Evolutionary conservation across 2,113 vertebrate species (phyloP), one percentile per base, ranked within the genome.

Genomic region (Mugil cephalus): DNA sequence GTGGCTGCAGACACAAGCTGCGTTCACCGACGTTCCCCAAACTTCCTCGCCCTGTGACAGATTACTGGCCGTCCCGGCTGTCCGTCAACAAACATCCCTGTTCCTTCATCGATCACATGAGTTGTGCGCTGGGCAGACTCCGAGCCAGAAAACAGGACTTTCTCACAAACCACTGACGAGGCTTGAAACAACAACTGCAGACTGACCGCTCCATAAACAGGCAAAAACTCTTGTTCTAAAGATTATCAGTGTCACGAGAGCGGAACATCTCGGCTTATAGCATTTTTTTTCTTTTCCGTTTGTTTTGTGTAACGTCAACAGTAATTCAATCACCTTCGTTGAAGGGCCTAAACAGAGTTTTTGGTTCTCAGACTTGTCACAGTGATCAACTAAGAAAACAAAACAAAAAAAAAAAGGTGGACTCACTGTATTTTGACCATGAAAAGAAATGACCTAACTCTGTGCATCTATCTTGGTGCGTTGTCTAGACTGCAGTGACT

Each of bases 81-180:
- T 86, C 88, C 42, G 24, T 90, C 87, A 90, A 68, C 85, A 84
- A 69, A 55, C 36, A 53, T 9, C 48, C 18, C 14, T 18, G 69
- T 79, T 80, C 84, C 79, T 65, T 78, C 34, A 61, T 60, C 30
- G 3, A 82, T 93, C 92, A 92, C 90, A 89, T 90, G 90, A 90
- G 72, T 30, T 24, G 30, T 11, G 8, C 67, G 19, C 58, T 21
- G 15, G 45, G 72, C 30, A 52, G 56, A 50, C 24, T 46, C 59
- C 47, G 18, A 70, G 19, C 8, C 0, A 59, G 36, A 58, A 67
- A 69, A 81, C 67, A 82, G 13, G 18, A 53, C 60, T 38, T 60
- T 79, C 53, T 59, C 67, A 75, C 69, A 86, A 69, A 77, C 47
- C 15, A 60, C 17, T 19, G 52, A 56, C 50, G 24, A 15, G 4